These are phyloP conservation scores for Cryptus armator DNA, from an alignment of 2,888 invertebrate genomes.

Conservation along the genomic window DNA sequence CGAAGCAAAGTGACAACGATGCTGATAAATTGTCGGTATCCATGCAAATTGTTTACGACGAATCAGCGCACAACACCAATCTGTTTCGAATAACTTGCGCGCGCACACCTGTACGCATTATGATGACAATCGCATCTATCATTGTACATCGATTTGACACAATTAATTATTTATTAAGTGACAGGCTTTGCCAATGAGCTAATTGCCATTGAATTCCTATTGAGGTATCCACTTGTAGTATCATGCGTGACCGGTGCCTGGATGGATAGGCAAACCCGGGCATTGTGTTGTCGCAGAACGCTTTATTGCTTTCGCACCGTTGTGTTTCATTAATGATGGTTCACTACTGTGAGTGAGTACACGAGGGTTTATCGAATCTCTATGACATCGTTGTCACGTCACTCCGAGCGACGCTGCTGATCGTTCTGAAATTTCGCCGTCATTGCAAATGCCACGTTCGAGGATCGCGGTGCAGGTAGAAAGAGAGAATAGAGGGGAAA, in stretches of 20 bases:
- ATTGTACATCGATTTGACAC: not conserved
- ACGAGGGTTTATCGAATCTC: not conserved
- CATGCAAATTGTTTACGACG: not conserved
- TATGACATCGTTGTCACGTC: constrained; percentile 6
- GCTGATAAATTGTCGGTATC: not conserved
- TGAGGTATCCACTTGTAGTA: not conserved
- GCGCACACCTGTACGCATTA: not conserved
- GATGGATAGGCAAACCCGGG: not conserved
- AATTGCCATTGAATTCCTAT: not conserved
- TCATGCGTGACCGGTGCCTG: not conserved
- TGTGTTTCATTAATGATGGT: not conserved
- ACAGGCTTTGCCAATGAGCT: not conserved
- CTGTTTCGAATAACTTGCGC: not conserved
- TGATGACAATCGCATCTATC: not conserved
- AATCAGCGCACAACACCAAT: not conserved
- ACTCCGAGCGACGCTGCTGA: not conserved
- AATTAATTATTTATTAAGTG: constrained; percentile 20
- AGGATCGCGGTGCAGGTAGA: not conserved
- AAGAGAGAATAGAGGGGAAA: not conserved
- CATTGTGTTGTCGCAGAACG: not conserved
- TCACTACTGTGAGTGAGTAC: not conserved
- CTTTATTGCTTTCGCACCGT: not conserved
- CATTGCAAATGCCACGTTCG: not conserved
- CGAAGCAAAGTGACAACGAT: not conserved
- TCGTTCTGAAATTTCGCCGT: not conserved